Evolutionary conservation across 2,113 vertebrate genomes (phyloP).

Genomic region (Sorex fumeus): DNA sequence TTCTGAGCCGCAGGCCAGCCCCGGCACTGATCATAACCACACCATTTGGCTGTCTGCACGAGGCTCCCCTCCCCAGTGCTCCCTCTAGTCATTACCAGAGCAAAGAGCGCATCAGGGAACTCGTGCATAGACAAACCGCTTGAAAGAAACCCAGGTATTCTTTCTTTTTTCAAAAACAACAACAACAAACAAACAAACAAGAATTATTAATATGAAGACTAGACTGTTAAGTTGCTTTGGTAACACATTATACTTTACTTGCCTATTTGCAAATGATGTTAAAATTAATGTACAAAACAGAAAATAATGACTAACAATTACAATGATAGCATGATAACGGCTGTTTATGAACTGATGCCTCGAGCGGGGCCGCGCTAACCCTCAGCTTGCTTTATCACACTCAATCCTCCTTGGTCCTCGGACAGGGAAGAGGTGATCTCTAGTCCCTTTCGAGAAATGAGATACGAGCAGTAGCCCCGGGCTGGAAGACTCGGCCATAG

Average conservation of each 20-base stretch:
- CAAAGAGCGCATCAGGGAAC: not conserved
- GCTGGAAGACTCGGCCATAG: not conserved
- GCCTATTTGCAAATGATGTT: not conserved
- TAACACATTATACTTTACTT: not conserved
- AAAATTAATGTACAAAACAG: not conserved
- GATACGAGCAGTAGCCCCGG: not conserved
- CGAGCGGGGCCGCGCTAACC: not conserved
- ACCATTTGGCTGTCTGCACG: not conserved
- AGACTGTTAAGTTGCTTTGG: slow-evolving; percentile 37
- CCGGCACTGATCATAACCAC: not conserved
- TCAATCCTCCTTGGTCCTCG: not conserved
- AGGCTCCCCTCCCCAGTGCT: not conserved
- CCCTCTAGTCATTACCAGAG: not conserved
- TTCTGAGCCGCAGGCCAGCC: not conserved
- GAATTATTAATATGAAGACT: slow-evolving; percentile 12
- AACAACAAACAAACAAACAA: not conserved
- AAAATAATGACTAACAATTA: not conserved
- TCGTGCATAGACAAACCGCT: not conserved
- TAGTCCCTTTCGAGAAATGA: not conserved
- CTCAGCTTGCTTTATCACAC: not conserved
- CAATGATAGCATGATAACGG: not conserved
- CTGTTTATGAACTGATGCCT: not conserved
- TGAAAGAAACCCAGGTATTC: not conserved
- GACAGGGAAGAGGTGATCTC: no score
- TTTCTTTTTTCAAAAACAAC: not conserved